These are phyloP conservation scores for Gasteruption jaculator DNA, from an alignment of 2,888 invertebrate species.

Conservation along the genomic window DNA sequence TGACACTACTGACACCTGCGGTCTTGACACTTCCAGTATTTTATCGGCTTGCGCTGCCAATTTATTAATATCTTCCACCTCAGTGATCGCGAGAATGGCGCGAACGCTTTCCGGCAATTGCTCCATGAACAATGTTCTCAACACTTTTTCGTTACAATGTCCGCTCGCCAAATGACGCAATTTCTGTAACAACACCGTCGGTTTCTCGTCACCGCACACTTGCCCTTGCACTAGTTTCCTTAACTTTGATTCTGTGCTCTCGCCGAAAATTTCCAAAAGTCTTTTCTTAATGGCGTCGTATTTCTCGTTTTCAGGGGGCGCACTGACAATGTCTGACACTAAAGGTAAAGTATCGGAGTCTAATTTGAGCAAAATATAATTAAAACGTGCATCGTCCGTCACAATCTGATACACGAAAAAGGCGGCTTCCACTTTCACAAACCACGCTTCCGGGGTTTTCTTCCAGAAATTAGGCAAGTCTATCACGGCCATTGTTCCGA, in stretches of 20 bases:
- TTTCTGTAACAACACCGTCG: not conserved
- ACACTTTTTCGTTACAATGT: not conserved
- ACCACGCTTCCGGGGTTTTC: too few species aligned
- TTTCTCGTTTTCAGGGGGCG: not conserved
- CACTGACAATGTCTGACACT: not conserved
- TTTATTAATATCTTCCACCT: not conserved
- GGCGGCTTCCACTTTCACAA: conserved; percentile 1
- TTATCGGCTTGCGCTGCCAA: not conserved
- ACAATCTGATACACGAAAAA: not conserved
- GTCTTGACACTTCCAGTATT: not conserved
- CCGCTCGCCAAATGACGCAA: not conserved
- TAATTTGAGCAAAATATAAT: not conserved
- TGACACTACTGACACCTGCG: not conserved
- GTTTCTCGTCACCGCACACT: not conserved
- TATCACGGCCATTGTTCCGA: too few species aligned
- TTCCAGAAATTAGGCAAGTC: too few species aligned
- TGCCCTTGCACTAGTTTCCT: not conserved
- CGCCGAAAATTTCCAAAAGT: not conserved
- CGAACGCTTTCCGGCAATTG: not conserved
- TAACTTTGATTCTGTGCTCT: not conserved
- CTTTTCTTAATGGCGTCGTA: conserved; percentile 1
- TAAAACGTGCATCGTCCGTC: not conserved
- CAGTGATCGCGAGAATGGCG: not conserved
- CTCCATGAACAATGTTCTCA: conserved; percentile 1
- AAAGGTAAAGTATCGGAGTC: not conserved